Evolutionary conservation across 2,113 vertebrate species (phyloP).

Genomic region (Scortum barcoo): DNA sequence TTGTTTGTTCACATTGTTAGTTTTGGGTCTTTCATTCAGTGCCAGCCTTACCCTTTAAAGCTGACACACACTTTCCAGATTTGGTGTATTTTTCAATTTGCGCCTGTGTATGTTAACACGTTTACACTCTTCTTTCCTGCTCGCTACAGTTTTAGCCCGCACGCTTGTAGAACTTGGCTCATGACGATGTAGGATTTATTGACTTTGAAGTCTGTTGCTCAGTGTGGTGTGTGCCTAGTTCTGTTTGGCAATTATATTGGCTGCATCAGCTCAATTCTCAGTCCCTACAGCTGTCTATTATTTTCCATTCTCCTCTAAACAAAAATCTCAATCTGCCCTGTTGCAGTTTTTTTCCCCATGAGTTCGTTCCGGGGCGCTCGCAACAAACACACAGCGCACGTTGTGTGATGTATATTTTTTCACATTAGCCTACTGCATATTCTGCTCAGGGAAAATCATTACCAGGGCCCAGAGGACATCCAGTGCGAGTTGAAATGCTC

Average conservation of each 20-base stretch:
- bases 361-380: neutral
- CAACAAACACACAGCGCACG: neutral
- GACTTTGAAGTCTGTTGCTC: slow-evolving; percentile 68
- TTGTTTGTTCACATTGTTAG: neutral
- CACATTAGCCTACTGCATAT: slow-evolving; percentile 41
- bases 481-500: slow-evolving; percentile 19
- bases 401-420: slow-evolving; percentile 38
- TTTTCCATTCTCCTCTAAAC: slow-evolving; percentile 35
- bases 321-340: slow-evolving; percentile 35
- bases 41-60: neutral
- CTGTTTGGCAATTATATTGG: slow-evolving; percentile 53
- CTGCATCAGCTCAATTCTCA: slow-evolving; percentile 48
- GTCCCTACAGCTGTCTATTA: slow-evolving; percentile 29
- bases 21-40: slow-evolving; percentile 5
- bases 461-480: slow-evolving; percentile 52
- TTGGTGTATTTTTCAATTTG: slow-evolving; percentile 25
- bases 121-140: slow-evolving; percentile 40
- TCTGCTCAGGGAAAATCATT: slow-evolving; percentile 57
- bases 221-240: slow-evolving; percentile 28
- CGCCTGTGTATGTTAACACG: slow-evolving; percentile 44
- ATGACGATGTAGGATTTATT: slow-evolving; percentile 60
- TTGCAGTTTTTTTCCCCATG: slow-evolving; percentile 24
- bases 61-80: neutral
- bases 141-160: slow-evolving; percentile 50
- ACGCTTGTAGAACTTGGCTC: slow-evolving; percentile 53